phyloP scores from a whole-genome alignment of 2,113 vertebrate species.

The Telmatochromis sp. region DNA sequence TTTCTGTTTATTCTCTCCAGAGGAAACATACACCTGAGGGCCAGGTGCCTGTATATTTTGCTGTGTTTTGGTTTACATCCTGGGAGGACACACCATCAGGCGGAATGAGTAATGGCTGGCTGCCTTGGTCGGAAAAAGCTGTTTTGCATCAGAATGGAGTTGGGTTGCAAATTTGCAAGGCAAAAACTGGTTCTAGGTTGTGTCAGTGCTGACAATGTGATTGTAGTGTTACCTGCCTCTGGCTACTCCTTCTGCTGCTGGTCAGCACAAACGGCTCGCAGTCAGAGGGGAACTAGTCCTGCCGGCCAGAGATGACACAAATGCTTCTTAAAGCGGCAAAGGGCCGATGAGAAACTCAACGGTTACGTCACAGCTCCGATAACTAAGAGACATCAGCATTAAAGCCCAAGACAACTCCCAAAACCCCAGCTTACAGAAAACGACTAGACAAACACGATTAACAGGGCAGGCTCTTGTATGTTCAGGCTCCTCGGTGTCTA shows the following conservation, averaged over 20 bases:
- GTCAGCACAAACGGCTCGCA: conserved; percentile 28
- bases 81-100: not conserved
- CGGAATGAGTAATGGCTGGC: not conserved
- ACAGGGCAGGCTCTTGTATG: not conserved
- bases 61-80: not conserved
- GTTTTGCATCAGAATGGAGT: conserved; percentile 38
- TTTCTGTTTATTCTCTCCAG: not conserved
- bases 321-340: not conserved
- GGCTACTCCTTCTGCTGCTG: conserved; percentile 9
- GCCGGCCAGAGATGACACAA: not conserved
- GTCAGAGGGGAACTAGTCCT: conserved; percentile 1
- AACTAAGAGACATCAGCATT: not conserved
- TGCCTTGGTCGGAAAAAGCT: conserved; percentile 23
- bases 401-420: conserved; percentile 6
- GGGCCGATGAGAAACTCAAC: not conserved
- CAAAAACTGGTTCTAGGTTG: conserved; percentile 19
- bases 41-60: not conserved
- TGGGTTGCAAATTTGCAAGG: conserved; percentile 57
- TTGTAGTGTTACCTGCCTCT: conserved; percentile 4
- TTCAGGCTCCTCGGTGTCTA: conserved; percentile 2
- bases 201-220: conserved; percentile 20
- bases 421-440: not conserved
- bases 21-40: not conserved
- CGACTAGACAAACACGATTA: not conserved
- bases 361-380: not conserved